Conservation (phyloP, 2,888 invertebrate species). For the Desoria tigrina region DNA sequence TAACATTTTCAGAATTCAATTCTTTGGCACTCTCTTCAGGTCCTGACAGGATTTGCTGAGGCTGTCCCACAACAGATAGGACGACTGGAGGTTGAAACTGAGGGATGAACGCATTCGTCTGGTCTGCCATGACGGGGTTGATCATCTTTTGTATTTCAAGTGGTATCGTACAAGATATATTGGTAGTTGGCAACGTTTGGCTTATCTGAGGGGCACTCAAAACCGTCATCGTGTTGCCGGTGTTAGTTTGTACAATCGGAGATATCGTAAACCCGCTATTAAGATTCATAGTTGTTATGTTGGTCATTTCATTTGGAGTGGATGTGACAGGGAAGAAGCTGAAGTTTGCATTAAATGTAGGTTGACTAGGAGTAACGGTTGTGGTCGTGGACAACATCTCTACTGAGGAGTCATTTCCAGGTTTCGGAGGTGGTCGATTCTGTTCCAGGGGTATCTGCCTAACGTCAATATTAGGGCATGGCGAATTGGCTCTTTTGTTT, state of each 20-base stretch:
- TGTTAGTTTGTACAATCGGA: slow-evolving; percentile 28
- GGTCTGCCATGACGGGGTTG: background rate
- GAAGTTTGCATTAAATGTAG: slow-evolving; percentile 29
- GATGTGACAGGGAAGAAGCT: slow-evolving; percentile 39
- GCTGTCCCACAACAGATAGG: background rate
- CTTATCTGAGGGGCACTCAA: slow-evolving; percentile 31
- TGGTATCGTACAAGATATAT: slow-evolving; percentile 17
- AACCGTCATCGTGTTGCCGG: slow-evolving; percentile 8
- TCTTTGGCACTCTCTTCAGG: background rate
- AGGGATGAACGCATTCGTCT: slow-evolving; percentile 25
- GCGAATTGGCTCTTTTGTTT: slow-evolving; percentile 54
- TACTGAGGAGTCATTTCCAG: background rate
- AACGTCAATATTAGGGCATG: slow-evolving; percentile 66
- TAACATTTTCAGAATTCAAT: background rate
- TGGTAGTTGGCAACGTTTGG: slow-evolving; percentile 14
- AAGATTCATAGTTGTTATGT: slow-evolving; percentile 28
- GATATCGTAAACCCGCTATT: slow-evolving; percentile 47
- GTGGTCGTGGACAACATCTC: background rate
- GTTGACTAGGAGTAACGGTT: slow-evolving; percentile 12
- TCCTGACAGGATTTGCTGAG: background rate
- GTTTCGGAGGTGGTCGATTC: slow-evolving; percentile 55
- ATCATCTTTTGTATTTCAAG: slow-evolving; percentile 25
- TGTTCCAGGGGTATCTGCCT: slow-evolving; percentile 62
- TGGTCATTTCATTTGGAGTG: slow-evolving; percentile 17
- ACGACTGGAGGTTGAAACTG: slow-evolving; percentile 24